Conservation (phyloP, 1,140 invertebrate genomes). For the Chlorops oryzae region DNA sequence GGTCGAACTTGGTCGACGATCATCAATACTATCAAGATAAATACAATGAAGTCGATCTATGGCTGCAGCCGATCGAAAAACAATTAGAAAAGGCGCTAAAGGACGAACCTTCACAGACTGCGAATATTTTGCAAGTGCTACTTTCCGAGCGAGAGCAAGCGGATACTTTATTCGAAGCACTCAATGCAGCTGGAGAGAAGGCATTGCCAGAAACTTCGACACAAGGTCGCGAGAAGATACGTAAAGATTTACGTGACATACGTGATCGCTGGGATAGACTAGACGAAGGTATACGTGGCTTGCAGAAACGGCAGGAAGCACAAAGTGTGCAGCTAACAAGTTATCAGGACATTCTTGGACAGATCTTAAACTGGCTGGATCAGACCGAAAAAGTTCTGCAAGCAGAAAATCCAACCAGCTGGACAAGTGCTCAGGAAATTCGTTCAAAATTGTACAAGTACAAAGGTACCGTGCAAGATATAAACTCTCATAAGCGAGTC, state of each 20-base stretch:
- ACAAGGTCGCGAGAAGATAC: slow-evolving; percentile 78
- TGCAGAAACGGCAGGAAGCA: slow-evolving; percentile 78
- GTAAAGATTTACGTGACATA: slow-evolving; percentile 69
- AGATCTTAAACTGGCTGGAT: slow-evolving; percentile 79
- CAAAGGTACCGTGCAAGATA: slow-evolving; percentile 83
- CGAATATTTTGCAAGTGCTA: slow-evolving; percentile 65
- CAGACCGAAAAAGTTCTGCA: slow-evolving; percentile 75
- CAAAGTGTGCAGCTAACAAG: slow-evolving; percentile 76
- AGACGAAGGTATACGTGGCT: slow-evolving; percentile 68
- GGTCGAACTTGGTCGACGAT: slow-evolving; percentile 78
- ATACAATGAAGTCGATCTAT: slow-evolving; percentile 65
- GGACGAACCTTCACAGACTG: slow-evolving; percentile 50
- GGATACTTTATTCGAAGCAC: slow-evolving; percentile 64
- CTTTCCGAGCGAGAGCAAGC: slow-evolving; percentile 77
- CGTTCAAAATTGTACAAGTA: slow-evolving; percentile 79
- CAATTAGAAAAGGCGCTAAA: slow-evolving; percentile 62
- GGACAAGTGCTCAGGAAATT: slow-evolving; percentile 75
- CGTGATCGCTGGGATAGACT: slow-evolving; percentile 81
- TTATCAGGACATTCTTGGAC: slow-evolving; percentile 79
- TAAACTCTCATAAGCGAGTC: slow-evolving; percentile 79
- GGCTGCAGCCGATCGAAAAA: slow-evolving; percentile 71
- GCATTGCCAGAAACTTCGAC: slow-evolving; percentile 86
- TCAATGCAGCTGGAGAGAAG: slow-evolving; percentile 74
- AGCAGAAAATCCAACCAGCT: slow-evolving; percentile 62
- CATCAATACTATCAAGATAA: slow-evolving; percentile 76